phyloP scores from a whole-genome alignment of 2,888 invertebrate genomes.

The Orgyia antiqua region DNA sequence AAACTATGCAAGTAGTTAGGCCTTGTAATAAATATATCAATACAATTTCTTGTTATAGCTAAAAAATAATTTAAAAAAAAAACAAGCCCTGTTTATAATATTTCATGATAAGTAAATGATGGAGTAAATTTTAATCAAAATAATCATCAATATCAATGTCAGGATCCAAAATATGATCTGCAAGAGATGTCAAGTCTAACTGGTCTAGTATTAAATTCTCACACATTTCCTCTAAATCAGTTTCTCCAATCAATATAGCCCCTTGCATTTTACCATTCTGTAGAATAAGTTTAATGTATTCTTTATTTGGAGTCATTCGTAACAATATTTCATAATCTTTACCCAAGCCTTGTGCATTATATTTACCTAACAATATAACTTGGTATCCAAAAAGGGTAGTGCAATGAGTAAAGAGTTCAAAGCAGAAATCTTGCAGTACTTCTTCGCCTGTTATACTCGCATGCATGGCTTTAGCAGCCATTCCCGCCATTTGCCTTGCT shows the following conservation, averaged over 20 bases:
- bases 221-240: slow-evolving; percentile 97
- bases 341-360: slow-evolving; percentile 93
- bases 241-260: slow-evolving; percentile 96
- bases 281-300: slow-evolving; percentile 93
- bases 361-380: slow-evolving; percentile 93
- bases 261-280: slow-evolving; percentile 92
- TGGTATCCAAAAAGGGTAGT: slow-evolving; percentile 96
- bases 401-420: slow-evolving; percentile 98
- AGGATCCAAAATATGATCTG: slow-evolving; percentile 95
- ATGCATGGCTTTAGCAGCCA: slow-evolving; percentile 94
- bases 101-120: no score
- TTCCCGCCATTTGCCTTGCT: slow-evolving; percentile 97
- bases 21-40: no score
- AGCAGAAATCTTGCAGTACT: slow-evolving; percentile 94
- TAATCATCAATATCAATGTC: slow-evolving; percentile 99
- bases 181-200: slow-evolving; percentile 90
- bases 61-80: no score
- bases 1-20: no score
- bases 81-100: no score
- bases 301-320: slow-evolving; percentile 87
- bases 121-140: slow-evolving; percentile 98
- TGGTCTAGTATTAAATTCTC: slow-evolving; percentile 98
- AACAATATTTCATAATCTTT: slow-evolving; percentile 90
- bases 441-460: slow-evolving; percentile 78
- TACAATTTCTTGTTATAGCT: no score